Conservation (phyloP, 30 jellyfish, hydroid and myxozoan genomes). For the Aurelia aurita complex sp. Pacific region DNA sequence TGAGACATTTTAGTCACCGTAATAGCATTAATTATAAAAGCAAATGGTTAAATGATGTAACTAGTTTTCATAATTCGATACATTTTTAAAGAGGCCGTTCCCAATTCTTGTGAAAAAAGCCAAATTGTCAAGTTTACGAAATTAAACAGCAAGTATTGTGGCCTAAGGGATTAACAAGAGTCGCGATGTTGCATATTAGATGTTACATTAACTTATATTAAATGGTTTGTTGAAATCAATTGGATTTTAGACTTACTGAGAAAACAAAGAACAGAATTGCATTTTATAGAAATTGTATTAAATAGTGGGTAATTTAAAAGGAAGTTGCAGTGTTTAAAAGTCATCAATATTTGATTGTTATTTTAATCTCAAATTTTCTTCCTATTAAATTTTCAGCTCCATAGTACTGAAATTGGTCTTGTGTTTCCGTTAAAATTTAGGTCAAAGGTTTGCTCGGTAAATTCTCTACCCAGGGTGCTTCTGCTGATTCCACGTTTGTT, state of each 20-base stretch:
- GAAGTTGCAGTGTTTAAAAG: too few species aligned
- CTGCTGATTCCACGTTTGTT: too few species aligned
- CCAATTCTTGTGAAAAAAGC: conserved; percentile 8
- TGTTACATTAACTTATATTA: conserved; percentile 49
- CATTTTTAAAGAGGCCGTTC: conserved; percentile 47
- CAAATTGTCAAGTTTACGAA: conserved; percentile 33
- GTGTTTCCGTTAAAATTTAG: too few species aligned
- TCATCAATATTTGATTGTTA: too few species aligned
- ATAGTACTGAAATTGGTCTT: too few species aligned
- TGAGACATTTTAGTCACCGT: conserved; percentile 31
- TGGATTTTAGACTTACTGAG: conserved; percentile 19
- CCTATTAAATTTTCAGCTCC: too few species aligned
- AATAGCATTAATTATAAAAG: conserved; percentile 54
- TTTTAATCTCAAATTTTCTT: too few species aligned
- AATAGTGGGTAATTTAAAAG: too few species aligned
- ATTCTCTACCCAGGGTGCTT: too few species aligned
- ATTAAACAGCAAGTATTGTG: conserved; percentile 48
- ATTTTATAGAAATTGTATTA: too few species aligned
- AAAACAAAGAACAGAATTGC: too few species aligned
- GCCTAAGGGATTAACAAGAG: conserved; percentile 35
- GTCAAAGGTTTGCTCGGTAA: too few species aligned
- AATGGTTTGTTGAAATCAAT: conserved; percentile 35
- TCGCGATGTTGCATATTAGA: conserved; percentile 32
- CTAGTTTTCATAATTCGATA: conserved; percentile 37
- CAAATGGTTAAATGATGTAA: conserved; percentile 30